Evolutionary conservation across 1,140 invertebrate species (phyloP).

Genomic region (Paraescarpia echinospica): DNA sequence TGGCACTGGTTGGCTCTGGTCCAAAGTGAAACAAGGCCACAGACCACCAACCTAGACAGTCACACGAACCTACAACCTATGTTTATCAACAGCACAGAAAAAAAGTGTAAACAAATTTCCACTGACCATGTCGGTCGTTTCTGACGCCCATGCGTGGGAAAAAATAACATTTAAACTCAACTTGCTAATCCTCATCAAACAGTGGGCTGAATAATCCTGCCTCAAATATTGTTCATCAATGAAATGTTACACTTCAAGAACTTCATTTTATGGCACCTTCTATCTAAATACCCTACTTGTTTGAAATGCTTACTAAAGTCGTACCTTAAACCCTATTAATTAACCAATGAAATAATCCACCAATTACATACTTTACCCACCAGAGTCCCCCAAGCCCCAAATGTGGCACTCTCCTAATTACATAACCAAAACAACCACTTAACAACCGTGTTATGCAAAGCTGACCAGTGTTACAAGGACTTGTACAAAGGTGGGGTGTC

Average conservation of each 20-base stretch:
- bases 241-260: not conserved
- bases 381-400: not conserved
- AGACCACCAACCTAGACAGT: not conserved
- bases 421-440: not conserved
- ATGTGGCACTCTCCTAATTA: not conserved
- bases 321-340: not conserved
- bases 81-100: not conserved
- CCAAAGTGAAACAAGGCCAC: not conserved
- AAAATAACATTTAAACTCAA: not conserved
- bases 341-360: not conserved
- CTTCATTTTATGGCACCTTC: not conserved
- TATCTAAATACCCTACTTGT: too few relatives aligned
- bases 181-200: too few relatives aligned
- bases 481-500: not conserved
- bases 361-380: not conserved
- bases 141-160: not conserved
- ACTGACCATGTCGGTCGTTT: not conserved
- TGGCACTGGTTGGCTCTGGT: not conserved
- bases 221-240: not conserved
- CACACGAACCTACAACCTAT: not conserved
- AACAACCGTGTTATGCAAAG: not conserved
- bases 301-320: too few relatives aligned
- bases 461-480: not conserved
- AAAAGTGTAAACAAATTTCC: not conserved
- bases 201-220: not conserved